phyloP scores from a whole-genome alignment of 1,140 invertebrate genomes.

The Caenorhabditis tropicalis region DNA sequence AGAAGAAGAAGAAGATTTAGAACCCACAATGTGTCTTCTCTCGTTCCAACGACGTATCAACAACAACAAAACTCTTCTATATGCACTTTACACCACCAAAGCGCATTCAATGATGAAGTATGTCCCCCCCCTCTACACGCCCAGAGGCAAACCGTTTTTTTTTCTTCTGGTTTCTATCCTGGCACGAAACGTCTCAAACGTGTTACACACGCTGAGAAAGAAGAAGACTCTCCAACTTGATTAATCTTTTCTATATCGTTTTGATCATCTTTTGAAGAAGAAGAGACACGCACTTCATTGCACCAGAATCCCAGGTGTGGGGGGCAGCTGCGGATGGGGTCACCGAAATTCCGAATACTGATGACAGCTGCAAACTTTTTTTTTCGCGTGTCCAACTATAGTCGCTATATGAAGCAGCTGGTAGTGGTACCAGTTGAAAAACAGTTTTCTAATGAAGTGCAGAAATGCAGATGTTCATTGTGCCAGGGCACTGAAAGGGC shows the following conservation, averaged over 20 bases:
- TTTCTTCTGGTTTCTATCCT: neutral
- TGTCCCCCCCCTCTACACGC: neutral
- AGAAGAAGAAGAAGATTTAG: neutral
- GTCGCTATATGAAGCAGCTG: neutral
- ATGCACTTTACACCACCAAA: conserved; percentile 9
- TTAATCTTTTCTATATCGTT: conserved; percentile 24
- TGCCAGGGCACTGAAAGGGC: too few relatives aligned
- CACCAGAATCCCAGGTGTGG: neutral
- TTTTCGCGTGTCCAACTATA: neutral
- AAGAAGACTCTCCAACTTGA: neutral
- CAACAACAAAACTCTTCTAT: conserved; percentile 16
- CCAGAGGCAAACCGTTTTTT: neutral
- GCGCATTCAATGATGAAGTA: neutral
- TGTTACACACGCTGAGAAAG: neutral
- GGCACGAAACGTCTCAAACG: neutral
- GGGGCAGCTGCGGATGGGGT: neutral
- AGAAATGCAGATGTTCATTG: neutral
- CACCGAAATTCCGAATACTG: neutral
- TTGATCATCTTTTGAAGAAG: neutral
- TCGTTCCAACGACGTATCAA: neutral
- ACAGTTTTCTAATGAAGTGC: neutral
- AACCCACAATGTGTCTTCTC: neutral
- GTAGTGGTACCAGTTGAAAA: neutral
- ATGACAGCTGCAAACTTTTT: neutral
- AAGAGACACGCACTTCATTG: neutral